Evolutionary conservation across 1,140 invertebrate genomes (phyloP).

Genomic region (Drosophila repleta): DNA sequence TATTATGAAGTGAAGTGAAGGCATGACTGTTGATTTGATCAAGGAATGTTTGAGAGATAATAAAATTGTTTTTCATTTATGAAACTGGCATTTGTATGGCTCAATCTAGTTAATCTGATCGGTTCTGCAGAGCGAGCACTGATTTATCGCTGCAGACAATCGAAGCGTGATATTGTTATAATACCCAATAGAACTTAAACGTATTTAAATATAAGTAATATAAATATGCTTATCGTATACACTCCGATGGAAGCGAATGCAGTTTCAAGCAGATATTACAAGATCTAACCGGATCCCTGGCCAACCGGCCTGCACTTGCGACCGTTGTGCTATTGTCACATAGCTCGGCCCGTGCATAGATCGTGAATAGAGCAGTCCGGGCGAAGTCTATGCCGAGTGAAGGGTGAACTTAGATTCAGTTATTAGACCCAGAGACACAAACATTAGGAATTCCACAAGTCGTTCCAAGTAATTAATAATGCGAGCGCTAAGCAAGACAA

Average conservation of each 20-base stretch:
- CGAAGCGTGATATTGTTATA: conserved; percentile 28
- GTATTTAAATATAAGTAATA: not conserved
- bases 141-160: conserved; percentile 26
- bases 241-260: not conserved
- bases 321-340: conserved; percentile 2
- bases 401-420: conserved; percentile 7
- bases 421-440: not conserved
- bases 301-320: not conserved
- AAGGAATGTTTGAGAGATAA: too few species aligned
- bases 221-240: not conserved
- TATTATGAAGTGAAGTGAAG: not conserved
- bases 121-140: conserved; percentile 22
- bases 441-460: not conserved
- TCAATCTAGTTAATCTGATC: conserved; percentile 8
- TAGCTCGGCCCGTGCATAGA: not conserved
- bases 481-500: not conserved
- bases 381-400: not conserved
- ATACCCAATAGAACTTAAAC: not conserved
- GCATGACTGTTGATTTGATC: not conserved
- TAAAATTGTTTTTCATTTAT: not conserved
- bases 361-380: not conserved
- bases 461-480: conserved; percentile 1
- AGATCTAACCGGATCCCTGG: conserved; percentile 7
- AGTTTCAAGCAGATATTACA: not conserved
- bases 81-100: conserved; percentile 1